Evolutionary conservation across 2,113 vertebrate species (phyloP), one percentile per base, ranked within the genome.

Genomic region (Syngnathoides biaculeatus): DNA sequence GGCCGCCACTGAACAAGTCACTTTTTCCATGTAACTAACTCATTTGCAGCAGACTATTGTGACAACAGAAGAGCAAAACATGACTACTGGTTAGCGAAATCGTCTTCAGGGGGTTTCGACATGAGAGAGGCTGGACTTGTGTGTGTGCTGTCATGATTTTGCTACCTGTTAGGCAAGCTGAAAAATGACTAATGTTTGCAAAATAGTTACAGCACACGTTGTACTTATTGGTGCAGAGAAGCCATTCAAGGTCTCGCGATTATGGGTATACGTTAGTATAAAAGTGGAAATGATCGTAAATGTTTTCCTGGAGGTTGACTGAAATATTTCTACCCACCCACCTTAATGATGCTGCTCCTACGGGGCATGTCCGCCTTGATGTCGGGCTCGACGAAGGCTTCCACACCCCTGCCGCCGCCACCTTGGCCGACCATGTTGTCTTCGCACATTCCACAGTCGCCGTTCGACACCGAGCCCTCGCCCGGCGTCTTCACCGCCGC

Each of bases 271-370:
- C 19, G 24, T 43, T 42, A n/a, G 22, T 17, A 35, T 1, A 35
- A 43, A 43, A 26, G 39, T 26, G 13, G n/a, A 60, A 20, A 60
- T 11, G 9, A 11, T 60, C 7, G 22, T 43, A 26, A 2, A 42
- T 17, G 60, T 15, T 43, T 62, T 45, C 7, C 26, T 26, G 39
- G 60, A 38, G 8, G 56, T n/a, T 2, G 65, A 72, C 52, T 76
- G 35, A 30, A 58, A 0, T 12, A 61, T 84, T 91, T 26, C 5
- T 22, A 62, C 60, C 40, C 94, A 98, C 96, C 96, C 94, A 98
- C 96, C 96, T 98, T 98, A 77, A 98, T 98, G 85, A 98, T 98
- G 89, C 96, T 98, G 90, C 94, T 96, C 88, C 94, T 93, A 77
- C 93, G 94, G 43, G 95, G 96, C 78, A 97, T 94, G 71, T 96